Percentiles rank a stretch among this genome's conserved stretches.
These are phyloP conservation scores for Chloebia gouldiae DNA, from an alignment of 2,113 vertebrate species.

Conservation along the genomic window DNA sequence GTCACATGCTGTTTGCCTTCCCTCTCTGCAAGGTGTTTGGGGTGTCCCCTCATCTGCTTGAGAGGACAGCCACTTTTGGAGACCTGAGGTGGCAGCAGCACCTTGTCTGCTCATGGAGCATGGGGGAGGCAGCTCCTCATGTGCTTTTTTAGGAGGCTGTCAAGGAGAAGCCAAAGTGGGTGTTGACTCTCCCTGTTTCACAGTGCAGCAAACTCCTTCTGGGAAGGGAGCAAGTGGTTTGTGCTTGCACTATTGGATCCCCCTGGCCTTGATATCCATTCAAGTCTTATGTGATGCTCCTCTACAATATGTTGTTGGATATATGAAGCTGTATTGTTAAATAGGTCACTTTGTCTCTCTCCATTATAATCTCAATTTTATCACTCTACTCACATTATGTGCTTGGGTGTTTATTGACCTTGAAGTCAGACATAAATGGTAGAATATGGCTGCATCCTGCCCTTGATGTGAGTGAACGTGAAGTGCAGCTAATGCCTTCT, in stretches of 20 bases:
- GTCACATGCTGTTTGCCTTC: neutral
- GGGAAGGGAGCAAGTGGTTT: slow-evolving; percentile 57
- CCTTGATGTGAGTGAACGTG: neutral
- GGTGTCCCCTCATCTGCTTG: neutral
- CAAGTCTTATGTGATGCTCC: neutral
- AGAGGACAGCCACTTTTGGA: neutral
- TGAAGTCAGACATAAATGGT: neutral
- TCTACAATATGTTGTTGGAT: neutral
- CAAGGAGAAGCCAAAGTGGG: slow-evolving; percentile 68
- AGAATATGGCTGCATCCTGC: neutral
- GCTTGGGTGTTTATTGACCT: neutral
- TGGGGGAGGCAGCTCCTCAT: neutral
- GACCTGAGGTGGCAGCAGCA: neutral
- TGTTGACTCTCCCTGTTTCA: slow-evolving; percentile 71
- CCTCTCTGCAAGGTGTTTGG: neutral
- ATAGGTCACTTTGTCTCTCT: neutral
- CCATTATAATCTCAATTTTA: neutral
- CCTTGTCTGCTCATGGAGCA: rapidly evolving
- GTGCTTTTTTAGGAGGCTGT: slow-evolving; percentile 44
- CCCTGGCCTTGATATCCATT: neutral
- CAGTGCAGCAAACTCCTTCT: slow-evolving; percentile 75
- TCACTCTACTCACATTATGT: neutral
- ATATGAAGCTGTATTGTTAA: rapidly evolving
- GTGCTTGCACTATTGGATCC: neutral
- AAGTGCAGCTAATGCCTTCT: neutral